A percentile compares a stretch with the other conserved stretches of the same genome.
phyloP scores from a whole-genome alignment of 2,888 invertebrate species.

The Spialia ferax region DNA sequence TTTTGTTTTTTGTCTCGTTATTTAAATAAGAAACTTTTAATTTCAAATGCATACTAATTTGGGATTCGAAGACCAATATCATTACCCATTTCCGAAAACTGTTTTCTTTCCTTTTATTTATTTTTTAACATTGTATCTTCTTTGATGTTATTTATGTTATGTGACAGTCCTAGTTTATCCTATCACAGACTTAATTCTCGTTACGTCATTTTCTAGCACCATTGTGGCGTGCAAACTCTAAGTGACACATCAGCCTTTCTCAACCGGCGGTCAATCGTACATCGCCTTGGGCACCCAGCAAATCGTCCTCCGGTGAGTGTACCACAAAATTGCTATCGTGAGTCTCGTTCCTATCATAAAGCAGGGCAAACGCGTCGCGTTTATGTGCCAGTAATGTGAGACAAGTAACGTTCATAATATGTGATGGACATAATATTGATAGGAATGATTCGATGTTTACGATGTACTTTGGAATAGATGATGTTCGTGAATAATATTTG shows the following conservation, averaged over 20 bases:
- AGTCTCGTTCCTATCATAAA: conserved; percentile 77
- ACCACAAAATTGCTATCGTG: conserved; percentile 82
- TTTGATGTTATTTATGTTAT: no score
- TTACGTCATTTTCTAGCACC: neutral
- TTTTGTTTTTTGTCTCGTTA: neutral
- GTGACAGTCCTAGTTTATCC: no score
- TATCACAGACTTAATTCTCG: neutral
- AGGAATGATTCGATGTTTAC: no score
- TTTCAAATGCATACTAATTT: neutral
- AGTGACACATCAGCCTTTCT: conserved; percentile 60
- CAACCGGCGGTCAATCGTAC: conserved; percentile 55
- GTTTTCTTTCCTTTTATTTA: no score
- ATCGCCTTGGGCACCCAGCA: conserved; percentile 67
- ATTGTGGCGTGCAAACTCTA: conserved; percentile 41
- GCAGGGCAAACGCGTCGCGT: conserved; percentile 69
- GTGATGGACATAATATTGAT: conserved; percentile 10
- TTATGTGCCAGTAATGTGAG: conserved; percentile 74
- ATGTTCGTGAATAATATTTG: no score
- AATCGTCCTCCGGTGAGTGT: conserved; percentile 73
- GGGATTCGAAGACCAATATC: neutral
- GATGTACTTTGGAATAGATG: no score
- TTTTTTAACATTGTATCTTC: neutral
- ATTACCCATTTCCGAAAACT: neutral
- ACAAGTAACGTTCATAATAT: conserved; percentile 23
- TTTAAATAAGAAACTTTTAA: neutral